These are phyloP conservation scores for Elgaria multicarinata DNA, from an alignment of 2,113 vertebrate genomes.

Conservation along the genomic window DNA sequence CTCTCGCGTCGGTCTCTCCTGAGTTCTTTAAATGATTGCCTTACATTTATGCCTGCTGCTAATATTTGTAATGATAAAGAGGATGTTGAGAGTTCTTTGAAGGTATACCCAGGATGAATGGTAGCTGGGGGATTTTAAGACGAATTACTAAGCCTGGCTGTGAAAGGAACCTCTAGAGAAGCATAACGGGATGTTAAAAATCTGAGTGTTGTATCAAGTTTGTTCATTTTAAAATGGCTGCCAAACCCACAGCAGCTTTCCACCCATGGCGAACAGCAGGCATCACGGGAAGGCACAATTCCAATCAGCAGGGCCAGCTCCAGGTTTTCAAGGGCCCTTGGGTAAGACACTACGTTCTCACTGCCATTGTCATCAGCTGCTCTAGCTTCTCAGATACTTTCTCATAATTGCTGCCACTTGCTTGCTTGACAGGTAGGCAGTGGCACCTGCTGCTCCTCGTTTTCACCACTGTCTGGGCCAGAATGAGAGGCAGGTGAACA, in stretches of 20 bases:
- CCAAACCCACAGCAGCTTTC: background rate
- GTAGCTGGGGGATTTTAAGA: constrained; percentile 2
- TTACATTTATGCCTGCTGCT: background rate
- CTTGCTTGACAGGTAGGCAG: too few relatives aligned
- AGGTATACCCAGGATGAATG: constrained; percentile 12
- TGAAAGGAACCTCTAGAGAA: constrained; percentile 44
- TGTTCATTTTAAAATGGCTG: constrained; percentile 44
- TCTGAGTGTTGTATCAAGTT: constrained; percentile 39
- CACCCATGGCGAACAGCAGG: background rate
- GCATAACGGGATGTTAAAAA: constrained; percentile 23
- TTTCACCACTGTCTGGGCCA: too few relatives aligned
- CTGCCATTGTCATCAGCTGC: too few relatives aligned
- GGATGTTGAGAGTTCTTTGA: constrained; percentile 29
- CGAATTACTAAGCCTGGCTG: background rate
- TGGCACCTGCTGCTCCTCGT: too few relatives aligned
- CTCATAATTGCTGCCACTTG: too few relatives aligned
- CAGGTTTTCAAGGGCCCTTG: too few relatives aligned
- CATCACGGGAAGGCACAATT: background rate
- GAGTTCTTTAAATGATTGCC: background rate
- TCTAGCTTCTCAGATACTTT: too few relatives aligned
- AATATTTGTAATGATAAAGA: constrained; percentile 35
- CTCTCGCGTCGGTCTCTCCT: background rate
- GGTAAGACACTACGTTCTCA: too few relatives aligned
- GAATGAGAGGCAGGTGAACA: too few relatives aligned
- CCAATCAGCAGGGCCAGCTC: background rate